phyloP scores from a whole-genome alignment of 2,797 vertebrate genomes.

The Danio jaintianensis region DNA sequence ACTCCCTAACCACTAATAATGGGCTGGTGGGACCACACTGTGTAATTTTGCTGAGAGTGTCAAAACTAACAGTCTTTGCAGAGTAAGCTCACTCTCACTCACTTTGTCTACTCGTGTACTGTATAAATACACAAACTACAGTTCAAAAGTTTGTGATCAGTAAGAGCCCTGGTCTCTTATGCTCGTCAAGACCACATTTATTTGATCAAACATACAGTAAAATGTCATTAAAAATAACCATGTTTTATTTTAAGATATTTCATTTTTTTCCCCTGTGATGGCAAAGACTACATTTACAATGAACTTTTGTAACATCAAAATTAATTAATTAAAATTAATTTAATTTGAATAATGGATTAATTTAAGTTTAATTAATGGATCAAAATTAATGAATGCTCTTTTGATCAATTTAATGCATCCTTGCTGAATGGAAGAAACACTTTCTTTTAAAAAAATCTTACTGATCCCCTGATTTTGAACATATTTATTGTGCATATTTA shows the following conservation, averaged over 20 bases:
- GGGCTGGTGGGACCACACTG: slow-evolving; percentile 63
- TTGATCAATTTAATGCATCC: background rate
- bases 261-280: background rate
- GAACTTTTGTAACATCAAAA: no score
- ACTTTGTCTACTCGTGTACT: background rate
- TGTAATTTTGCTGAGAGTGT: slow-evolving; percentile 66
- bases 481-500: background rate
- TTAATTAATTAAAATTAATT: no score
- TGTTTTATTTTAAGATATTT: background rate
- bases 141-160: background rate
- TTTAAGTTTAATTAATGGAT: no score
- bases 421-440: background rate
- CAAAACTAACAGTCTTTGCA: slow-evolving; percentile 62
- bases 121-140: background rate
- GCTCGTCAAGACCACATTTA: slow-evolving; percentile 5
- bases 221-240: background rate
- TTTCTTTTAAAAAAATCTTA: background rate
- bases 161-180: background rate
- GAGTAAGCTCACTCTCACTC: slow-evolving; percentile 40
- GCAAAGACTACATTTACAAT: no score
- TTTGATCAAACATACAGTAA: background rate
- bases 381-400: background rate
- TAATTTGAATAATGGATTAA: no score
- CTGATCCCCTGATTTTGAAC: background rate
- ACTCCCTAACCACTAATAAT: slow-evolving; percentile 67